Evolutionary conservation across 2,888 invertebrate species (phyloP).

Genomic region (Vanessa cardui): DNA sequence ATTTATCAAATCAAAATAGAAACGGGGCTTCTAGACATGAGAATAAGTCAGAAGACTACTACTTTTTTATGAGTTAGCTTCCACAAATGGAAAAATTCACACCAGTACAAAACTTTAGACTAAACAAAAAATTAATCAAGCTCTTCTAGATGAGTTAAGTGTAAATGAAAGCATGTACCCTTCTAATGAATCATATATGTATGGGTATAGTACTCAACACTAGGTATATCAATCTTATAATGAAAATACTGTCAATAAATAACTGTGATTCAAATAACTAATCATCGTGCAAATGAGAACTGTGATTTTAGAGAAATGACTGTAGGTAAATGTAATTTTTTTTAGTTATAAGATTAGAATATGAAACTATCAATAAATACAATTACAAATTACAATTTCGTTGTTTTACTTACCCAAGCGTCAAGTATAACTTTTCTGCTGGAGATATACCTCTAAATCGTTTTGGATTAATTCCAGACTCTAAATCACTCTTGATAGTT

Average conservation of each 20-base stretch:
- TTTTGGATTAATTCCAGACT: neutral
- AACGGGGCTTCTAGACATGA: conserved; percentile 27
- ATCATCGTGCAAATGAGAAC: too few species aligned
- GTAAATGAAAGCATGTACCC: neutral
- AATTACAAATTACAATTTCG: conserved; percentile 28
- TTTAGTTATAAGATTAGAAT: too few species aligned
- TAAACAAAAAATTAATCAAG: conserved; percentile 39
- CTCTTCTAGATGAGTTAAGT: conserved; percentile 19
- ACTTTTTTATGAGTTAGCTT: conserved; percentile 39
- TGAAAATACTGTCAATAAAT: too few species aligned
- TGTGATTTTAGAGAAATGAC: too few species aligned
- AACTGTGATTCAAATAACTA: too few species aligned
- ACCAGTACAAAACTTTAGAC: conserved; percentile 38
- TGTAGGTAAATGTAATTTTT: too few species aligned
- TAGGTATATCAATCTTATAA: too few species aligned
- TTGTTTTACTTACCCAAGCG: neutral
- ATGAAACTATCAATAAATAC: conserved; percentile 37
- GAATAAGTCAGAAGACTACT: conserved; percentile 38
- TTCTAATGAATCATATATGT: conserved; percentile 15
- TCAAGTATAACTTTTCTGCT: conserved; percentile 21
- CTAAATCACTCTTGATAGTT: neutral
- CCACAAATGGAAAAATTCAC: conserved; percentile 43
- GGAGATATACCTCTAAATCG: neutral
- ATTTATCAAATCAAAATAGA: conserved; percentile 33
- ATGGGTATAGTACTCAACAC: conserved; percentile 26